Conservation (phyloP, 2,113 vertebrate genomes). For the Carassius gibelio region DNA sequence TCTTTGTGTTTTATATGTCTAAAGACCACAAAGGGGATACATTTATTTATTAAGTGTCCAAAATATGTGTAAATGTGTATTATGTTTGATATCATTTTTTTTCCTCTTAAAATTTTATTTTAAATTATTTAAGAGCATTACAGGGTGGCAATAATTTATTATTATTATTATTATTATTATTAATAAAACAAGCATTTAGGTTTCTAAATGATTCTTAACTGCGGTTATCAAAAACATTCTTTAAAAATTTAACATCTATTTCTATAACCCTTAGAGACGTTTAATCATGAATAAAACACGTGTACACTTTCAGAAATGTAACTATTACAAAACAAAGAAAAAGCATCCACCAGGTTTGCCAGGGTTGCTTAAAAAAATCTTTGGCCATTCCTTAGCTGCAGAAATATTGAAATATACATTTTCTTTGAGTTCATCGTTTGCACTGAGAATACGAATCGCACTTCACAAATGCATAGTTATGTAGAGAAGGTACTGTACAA, state of each 20-base stretch:
- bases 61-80: not conserved
- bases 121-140: no score
- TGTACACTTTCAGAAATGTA: not conserved
- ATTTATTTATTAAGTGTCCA: no score
- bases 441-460: not conserved
- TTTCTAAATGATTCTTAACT: no score
- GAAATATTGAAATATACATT: not conserved
- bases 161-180: no score
- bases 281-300: not conserved
- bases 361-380: not conserved
- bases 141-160: no score
- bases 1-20: not conserved
- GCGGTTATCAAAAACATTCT: no score
- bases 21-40: not conserved
- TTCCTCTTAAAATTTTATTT: no score
- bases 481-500: constrained; percentile 18
- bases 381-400: constrained; percentile 1
- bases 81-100: not conserved
- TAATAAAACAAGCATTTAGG: not conserved
- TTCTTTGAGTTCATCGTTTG: not conserved
- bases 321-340: not conserved
- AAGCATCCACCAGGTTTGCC: not conserved
- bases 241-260: no score
- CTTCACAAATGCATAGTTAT: not conserved
- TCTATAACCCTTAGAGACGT: not conserved